Evolutionary conservation across 1,140 invertebrate genomes (phyloP), one percentile per base, ranked within the genome.

Genomic region (Polypedilum vanderplanki): DNA sequence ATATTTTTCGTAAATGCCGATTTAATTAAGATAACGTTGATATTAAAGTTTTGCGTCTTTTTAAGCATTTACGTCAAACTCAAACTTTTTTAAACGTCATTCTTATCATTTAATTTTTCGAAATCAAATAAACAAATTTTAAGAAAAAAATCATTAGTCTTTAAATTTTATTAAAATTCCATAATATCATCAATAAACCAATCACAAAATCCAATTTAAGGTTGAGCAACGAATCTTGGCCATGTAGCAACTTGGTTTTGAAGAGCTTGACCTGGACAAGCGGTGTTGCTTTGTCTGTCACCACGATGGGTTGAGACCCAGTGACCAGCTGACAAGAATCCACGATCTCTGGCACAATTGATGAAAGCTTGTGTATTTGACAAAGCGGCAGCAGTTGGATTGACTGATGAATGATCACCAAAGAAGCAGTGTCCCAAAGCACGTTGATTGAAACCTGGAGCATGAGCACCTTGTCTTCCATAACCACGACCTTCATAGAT

Each of bases 401-500:
- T 57, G 10, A 57, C 46, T 12, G 46, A 57, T 12, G 10, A n/a
- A n/a, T 57, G 46, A 57, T 57, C 46, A n/a, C 46, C 46, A 15
- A 57, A 57, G 46, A 57, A 57, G 46, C 46, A 57, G 46, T 57
- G 46, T 1, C 46, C 46, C 10, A 57, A 15, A 15, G 46, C 46
- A 57, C 79, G 81, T 8, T 76, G 74, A 77, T 90, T 89, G 77
- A 85, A 87, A 3, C 79, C 80, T 1, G 79, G 79, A 0, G 86
- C 83, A 76, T 89, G 88, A 3, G 86, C 84, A 0, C 88, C 88
- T 0, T 81, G 77, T 5, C 77, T 77, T 70, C 85, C 82, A 87
- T 87, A 90, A 1, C 87, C 88, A 17, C 88, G 83, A 0, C 87
- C 89, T 77, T 87, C 86, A 75, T 79, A 82, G 41, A 80, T 76